These are phyloP conservation scores for Vanessa atalanta DNA, from an alignment of 1,140 invertebrate species.

Conservation along the genomic window DNA sequence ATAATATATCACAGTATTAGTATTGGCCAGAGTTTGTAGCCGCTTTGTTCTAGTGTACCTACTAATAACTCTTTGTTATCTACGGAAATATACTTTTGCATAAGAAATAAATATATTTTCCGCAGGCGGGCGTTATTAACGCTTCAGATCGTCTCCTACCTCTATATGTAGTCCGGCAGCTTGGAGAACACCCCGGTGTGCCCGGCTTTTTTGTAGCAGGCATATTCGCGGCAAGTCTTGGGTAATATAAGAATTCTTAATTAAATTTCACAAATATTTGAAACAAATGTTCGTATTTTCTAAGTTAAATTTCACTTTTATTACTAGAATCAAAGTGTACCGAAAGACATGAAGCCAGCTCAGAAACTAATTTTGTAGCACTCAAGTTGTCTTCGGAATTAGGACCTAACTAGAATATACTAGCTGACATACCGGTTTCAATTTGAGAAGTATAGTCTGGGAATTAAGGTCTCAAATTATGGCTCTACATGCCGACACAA, in stretches of 20 bases:
- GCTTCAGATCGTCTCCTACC: conserved; percentile 88
- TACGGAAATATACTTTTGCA: too few relatives aligned
- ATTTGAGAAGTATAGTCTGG: conserved; percentile 44
- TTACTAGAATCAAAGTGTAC: conserved; percentile 12
- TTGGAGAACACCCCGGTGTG: conserved; percentile 86
- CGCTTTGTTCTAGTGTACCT: too few relatives aligned
- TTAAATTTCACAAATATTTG: too few relatives aligned
- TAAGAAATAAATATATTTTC: conserved; percentile 26
- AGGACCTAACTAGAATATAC: conserved; percentile 63
- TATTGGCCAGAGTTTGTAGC: too few relatives aligned
- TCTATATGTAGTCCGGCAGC: conserved; percentile 89
- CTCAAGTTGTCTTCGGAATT: conserved; percentile 47
- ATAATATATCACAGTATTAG: too few relatives aligned
- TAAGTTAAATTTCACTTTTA: conserved; percentile 5
- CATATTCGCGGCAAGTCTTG: conserved; percentile 85
- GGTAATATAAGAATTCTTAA: conserved; percentile 68
- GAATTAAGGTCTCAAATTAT: conserved; percentile 12
- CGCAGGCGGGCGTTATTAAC: conserved; percentile 81
- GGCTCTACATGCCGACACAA: neutral
- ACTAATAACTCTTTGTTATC: too few relatives aligned
- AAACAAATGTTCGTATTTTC: conserved; percentile 2
- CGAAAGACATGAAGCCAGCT: conserved; percentile 44
- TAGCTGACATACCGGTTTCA: conserved; percentile 67
- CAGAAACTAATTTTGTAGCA: conserved; percentile 51
- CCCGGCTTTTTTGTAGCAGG: conserved; percentile 95